Base-by-base conservation (phyloP, 2,888 invertebrate genomes). In the Sclerodermus sp. region DNA sequence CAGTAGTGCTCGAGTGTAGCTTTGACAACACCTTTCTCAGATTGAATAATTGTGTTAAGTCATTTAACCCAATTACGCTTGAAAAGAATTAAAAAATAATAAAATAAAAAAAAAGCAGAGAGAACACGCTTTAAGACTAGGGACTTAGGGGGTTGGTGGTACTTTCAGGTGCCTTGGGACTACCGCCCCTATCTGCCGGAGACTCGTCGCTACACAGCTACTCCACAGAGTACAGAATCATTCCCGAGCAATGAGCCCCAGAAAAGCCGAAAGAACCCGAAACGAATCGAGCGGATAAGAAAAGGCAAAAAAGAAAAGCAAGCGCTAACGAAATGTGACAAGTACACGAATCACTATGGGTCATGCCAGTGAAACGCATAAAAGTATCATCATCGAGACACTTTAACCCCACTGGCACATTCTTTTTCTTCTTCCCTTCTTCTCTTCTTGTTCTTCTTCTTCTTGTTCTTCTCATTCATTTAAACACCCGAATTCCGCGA, bases 111-210 rank as follows among this genome's bases (percentile, higher is more conserved):
- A n/a, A 9, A n/a, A 37, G 5, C 15, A 37, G 18, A 39, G 16
- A 16, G 16, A 12, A 15, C 14, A 23, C 39, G 36, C 31, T 47
- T 38, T 38, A 43, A 50, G 38, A 54, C 39, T 55, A 57, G 66
- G 65, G 66, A 71, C 64, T 73, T 68, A 70, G 68, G 68, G 67
- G 66, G 65, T 63, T 70, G 70, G 64, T 71, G 71, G 70, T 72
- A 71, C 65, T 73, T 75, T 66, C 73, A 74, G 74, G 69, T 74
- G 68, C 65, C 66, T 66, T 74, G 66, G 73, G 69, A 71, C 67
- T 74, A 66, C 62, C 71, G 59, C 66, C 67, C 62, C 65, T 73
- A 62, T 65, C 68, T 60, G 57, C 71, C 54, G 71, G 66, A 66
- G 70, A 73, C 61, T 62, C 70, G 56, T 62, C 70, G 57, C 71